These are phyloP conservation scores for Melieria omissa DNA, from an alignment of 2,888 invertebrate species.

Conservation along the genomic window DNA sequence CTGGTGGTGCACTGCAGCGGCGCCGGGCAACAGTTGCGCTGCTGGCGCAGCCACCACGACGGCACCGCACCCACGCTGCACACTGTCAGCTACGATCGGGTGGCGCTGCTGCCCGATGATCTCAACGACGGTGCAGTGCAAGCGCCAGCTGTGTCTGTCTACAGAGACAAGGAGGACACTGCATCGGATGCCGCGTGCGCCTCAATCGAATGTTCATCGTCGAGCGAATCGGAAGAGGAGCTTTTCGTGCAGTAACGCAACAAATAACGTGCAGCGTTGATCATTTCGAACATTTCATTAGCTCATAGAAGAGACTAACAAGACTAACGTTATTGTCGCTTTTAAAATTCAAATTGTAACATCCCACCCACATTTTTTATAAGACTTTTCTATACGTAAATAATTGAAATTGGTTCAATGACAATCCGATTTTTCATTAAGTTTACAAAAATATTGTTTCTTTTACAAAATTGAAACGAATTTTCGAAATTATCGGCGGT, in stretches of 20 bases:
- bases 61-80: conserved; percentile 42
- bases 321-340: too few species aligned
- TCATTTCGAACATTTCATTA: too few species aligned
- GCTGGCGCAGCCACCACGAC: conserved; percentile 6
- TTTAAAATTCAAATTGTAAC: too few species aligned
- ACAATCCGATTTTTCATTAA: too few species aligned
- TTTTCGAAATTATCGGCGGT: too few species aligned
- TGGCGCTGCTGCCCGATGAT: conserved; percentile 32
- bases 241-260: background rate
- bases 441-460: too few species aligned
- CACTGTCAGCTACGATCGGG: conserved; percentile 40
- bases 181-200: background rate
- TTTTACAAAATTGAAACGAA: too few species aligned
- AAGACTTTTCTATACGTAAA: too few species aligned
- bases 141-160: background rate
- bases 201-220: conserved; percentile 6
- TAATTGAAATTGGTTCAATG: too few species aligned
- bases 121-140: background rate
- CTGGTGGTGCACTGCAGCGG: conserved; percentile 40
- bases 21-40: conserved; percentile 31
- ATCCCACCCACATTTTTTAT: too few species aligned
- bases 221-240: conserved; percentile 12
- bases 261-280: too few species aligned
- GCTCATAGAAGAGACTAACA: too few species aligned
- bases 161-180: background rate